Evolutionary conservation across 2,888 invertebrate species (phyloP).

Genomic region (Chirona hameri): DNA sequence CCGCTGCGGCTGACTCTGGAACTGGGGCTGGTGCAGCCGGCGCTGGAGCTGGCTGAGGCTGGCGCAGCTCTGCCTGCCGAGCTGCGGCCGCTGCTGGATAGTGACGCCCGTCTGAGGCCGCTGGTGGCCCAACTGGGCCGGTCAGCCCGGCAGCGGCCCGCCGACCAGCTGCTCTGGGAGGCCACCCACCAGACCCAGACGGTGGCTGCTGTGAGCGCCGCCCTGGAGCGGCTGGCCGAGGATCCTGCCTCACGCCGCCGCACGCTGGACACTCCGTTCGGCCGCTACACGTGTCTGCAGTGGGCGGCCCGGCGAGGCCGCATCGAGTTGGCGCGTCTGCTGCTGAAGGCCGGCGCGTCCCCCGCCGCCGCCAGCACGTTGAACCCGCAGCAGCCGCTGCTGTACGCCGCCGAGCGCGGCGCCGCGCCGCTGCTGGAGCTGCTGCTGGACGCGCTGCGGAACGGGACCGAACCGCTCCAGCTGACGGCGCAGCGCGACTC

Average conservation of each 20-base stretch:
- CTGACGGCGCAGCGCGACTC: background rate
- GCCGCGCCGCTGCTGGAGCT: background rate
- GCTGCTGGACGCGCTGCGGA: background rate
- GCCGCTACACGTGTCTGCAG: slow-evolving; percentile 10
- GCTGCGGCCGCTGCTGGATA: background rate
- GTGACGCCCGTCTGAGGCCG: background rate
- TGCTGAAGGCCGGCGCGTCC: background rate
- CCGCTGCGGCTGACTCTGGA: background rate
- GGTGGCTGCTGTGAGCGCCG: background rate
- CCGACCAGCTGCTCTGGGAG: background rate
- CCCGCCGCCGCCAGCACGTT: background rate
- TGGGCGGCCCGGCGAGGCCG: background rate
- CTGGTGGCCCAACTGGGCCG: background rate
- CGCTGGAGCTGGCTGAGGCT: background rate
- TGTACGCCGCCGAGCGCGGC: slow-evolving; percentile 1
- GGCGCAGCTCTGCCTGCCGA: background rate
- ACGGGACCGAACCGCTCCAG: background rate
- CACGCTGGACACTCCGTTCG: background rate
- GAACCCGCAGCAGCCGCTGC: background rate
- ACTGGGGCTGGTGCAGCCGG: background rate
- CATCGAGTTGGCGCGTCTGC: background rate
- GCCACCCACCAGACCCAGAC: background rate
- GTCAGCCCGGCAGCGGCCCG: background rate
- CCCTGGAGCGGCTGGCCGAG: background rate
- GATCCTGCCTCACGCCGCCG: background rate